A percentile compares a stretch with the other conserved stretches of the same genome.
These are phyloP conservation scores for Gallinago nigripennis DNA, from an alignment of 2,797 vertebrate genomes.

Conservation along the genomic window DNA sequence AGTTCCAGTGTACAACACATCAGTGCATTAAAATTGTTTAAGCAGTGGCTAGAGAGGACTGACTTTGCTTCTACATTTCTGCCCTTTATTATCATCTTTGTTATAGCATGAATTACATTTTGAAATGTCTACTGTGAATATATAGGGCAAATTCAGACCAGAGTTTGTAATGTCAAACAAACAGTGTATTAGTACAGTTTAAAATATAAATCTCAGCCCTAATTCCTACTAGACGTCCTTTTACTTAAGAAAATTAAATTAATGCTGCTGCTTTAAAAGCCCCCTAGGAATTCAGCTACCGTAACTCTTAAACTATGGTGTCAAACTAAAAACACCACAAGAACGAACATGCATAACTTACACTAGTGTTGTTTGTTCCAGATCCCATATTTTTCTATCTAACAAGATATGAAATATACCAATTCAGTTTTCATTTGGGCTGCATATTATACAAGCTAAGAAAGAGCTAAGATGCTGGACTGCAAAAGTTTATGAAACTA, in stretches of 20 bases:
- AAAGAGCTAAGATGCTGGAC: background rate
- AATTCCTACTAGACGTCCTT: background rate
- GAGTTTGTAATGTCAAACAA: background rate
- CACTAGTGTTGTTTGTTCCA: background rate
- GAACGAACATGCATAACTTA: background rate
- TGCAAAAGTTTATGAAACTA: background rate
- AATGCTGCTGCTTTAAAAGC: background rate
- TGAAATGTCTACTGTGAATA: background rate
- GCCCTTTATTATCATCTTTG: background rate
- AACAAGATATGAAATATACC: background rate
- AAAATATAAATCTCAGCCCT: background rate
- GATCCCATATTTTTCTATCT: background rate
- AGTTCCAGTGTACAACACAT: background rate
- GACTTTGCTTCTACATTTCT: background rate
- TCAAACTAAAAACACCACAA: background rate
- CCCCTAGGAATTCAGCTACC: background rate
- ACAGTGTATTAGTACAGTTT: background rate
- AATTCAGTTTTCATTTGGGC: background rate
- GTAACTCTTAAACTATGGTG: background rate
- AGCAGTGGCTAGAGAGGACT: background rate
- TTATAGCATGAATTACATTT: background rate
- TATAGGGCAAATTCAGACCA: background rate
- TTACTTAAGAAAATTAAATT: background rate
- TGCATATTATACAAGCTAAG: background rate
- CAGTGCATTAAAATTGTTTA: background rate